A percentile compares a stretch with the other conserved stretches of the same genome.
Conservation (phyloP, 2,888 invertebrate genomes). For the Chalcosyrphus nemorum region DNA sequence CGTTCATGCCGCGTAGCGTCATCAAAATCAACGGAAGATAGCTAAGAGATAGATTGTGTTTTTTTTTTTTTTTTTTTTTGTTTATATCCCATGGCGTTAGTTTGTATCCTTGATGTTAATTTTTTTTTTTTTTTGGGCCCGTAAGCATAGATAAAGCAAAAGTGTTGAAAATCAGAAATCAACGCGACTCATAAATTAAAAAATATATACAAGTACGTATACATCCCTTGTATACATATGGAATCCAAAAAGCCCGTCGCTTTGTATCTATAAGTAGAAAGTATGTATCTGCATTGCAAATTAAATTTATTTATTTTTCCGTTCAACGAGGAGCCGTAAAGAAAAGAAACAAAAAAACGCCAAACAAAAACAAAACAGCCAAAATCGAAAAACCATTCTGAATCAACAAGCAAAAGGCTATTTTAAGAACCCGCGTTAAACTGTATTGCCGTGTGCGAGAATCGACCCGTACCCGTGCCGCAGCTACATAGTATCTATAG, state of each 20-base stretch:
- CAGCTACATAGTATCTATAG: too few species aligned
- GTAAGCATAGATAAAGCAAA: conserved; percentile 28
- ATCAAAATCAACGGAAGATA: conserved; percentile 62
- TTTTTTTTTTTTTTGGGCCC: conserved; percentile 21
- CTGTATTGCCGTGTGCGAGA: neutral
- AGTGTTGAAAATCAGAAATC: conserved; percentile 64
- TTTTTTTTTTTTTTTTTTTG: neutral
- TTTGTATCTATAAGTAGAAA: conserved; percentile 32
- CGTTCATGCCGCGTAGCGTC: conserved; percentile 16
- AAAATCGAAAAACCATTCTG: conserved; percentile 41
- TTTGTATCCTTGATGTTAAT: conserved; percentile 39
- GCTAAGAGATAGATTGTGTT: conserved; percentile 42
- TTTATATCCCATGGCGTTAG: neutral
- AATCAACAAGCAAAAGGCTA: conserved; percentile 63
- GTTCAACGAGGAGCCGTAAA: conserved; percentile 10
- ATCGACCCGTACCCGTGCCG: conserved; percentile 7
- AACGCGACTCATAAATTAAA: conserved; percentile 51
- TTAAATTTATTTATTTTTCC: conserved; percentile 62
- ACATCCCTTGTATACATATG: neutral
- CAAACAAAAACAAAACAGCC: too few species aligned
- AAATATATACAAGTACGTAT: neutral
- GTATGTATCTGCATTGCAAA: conserved; percentile 64
- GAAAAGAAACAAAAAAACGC: too few species aligned
- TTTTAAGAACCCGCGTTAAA: conserved; percentile 48
- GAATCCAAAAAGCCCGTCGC: conserved; percentile 2